Conservation (phyloP, 2,113 vertebrate genomes). For the Sylvicapra grimmia region DNA sequence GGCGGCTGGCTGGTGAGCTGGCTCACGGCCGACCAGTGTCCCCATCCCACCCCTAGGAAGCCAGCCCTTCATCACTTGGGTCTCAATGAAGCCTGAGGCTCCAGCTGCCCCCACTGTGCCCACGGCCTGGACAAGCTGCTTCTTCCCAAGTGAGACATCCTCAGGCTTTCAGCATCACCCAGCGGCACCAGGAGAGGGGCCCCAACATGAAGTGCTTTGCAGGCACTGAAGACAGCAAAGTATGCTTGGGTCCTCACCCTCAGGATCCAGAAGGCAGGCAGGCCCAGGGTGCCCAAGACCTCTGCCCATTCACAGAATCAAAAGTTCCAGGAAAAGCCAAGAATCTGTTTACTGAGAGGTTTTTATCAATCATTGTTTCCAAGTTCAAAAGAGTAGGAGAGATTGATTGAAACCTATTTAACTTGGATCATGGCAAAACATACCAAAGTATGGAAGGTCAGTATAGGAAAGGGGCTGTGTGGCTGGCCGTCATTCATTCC, state of each 20-base stretch:
- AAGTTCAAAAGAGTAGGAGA: background rate
- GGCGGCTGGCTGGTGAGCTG: background rate
- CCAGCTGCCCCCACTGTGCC: accelerated
- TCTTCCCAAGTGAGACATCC: accelerated
- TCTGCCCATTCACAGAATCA: accelerated
- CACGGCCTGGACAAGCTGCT: too few species aligned
- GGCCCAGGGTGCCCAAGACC: accelerated
- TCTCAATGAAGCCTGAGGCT: background rate
- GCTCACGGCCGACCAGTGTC: accelerated
- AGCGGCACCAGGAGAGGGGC: accelerated
- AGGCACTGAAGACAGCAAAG: accelerated
- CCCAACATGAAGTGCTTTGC: accelerated
- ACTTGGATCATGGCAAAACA: background rate
- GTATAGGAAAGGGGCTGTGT: background rate
- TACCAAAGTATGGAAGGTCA: background rate
- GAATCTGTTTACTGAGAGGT: accelerated
- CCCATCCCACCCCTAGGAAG: accelerated
- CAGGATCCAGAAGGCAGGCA: accelerated
- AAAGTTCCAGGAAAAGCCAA: accelerated
- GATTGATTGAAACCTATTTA: background rate
- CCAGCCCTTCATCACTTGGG: accelerated
- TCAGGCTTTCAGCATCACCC: accelerated
- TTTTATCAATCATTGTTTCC: background rate
- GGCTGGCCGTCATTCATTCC: accelerated
- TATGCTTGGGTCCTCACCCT: accelerated